These are phyloP conservation scores for Onychomys torridus DNA, from an alignment of 2,797 vertebrate genomes.

Conservation along the genomic window DNA sequence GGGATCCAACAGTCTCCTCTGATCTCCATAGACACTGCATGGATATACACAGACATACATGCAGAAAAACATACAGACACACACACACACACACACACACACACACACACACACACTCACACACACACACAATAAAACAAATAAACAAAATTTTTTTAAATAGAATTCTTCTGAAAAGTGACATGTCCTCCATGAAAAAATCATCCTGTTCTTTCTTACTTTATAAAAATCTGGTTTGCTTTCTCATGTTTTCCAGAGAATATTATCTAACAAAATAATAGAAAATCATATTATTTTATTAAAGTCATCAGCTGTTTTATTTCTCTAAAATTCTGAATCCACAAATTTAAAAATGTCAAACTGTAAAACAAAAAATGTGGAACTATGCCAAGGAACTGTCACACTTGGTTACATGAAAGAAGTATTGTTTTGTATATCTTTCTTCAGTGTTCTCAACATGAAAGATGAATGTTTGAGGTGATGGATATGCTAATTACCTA, in stretches of 20 bases:
- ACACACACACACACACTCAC: background rate
- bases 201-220: background rate
- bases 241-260: slow-evolving; percentile 29
- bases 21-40: background rate
- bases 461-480: no score
- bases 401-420: background rate
- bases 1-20: background rate
- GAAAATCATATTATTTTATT: slow-evolving; percentile 1
- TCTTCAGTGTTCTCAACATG: background rate
- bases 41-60: background rate
- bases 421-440: background rate
- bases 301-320: slow-evolving; percentile 48
- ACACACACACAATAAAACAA: background rate
- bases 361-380: background rate
- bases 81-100: background rate
- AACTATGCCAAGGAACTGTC: background rate
- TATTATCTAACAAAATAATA: background rate
- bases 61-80: background rate
- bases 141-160: background rate
- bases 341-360: background rate
- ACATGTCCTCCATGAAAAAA: slow-evolving; percentile 29
- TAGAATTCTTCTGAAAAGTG: slow-evolving; percentile 12
- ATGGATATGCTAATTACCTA: background rate
- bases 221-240: slow-evolving; percentile 20
- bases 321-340: slow-evolving; percentile 44